Conservation (phyloP, 35 echinoderm and acorn worm genomes). For the Apostichopus parvimensis region DNA sequence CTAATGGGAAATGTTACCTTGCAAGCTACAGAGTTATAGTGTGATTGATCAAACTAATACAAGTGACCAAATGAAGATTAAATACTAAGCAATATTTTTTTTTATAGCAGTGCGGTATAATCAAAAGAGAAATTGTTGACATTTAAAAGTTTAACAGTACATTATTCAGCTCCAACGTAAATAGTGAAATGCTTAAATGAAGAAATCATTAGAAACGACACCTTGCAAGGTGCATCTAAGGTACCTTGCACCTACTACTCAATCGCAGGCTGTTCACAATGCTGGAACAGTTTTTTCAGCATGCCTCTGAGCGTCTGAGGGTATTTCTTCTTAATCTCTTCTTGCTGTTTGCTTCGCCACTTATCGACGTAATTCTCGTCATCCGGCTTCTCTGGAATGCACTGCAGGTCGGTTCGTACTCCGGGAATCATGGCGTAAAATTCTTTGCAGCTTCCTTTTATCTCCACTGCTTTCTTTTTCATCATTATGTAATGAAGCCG, state of each 20-base stretch:
- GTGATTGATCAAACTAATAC: too few relatives aligned
- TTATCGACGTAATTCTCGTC: slow-evolving; percentile 44
- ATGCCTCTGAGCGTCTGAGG: not conserved
- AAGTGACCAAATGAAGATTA: too few relatives aligned
- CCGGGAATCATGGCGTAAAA: slow-evolving; percentile 42
- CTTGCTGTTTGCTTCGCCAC: slow-evolving; percentile 22
- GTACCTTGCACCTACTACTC: not conserved
- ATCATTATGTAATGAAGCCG: slow-evolving; percentile 14
- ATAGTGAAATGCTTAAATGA: too few relatives aligned
- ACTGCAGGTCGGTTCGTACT: slow-evolving; percentile 16
- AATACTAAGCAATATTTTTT: too few relatives aligned
- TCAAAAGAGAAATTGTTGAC: too few relatives aligned
- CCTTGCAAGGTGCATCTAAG: too few relatives aligned
- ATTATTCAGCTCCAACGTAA: too few relatives aligned
- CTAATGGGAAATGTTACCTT: too few relatives aligned
- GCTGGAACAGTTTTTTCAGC: not conserved
- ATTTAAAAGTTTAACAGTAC: too few relatives aligned
- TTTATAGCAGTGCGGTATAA: too few relatives aligned
- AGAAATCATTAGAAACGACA: too few relatives aligned
- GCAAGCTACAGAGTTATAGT: too few relatives aligned
- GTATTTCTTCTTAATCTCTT: not conserved
- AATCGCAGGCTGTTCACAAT: not conserved
- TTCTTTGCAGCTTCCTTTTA: not conserved
- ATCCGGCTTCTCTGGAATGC: not conserved
- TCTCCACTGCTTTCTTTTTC: slow-evolving; percentile 3